A percentile compares a stretch with the other conserved stretches of the same genome.
These are phyloP conservation scores for Andrena hattorfiana DNA, from an alignment of 2,888 invertebrate genomes.

Conservation along the genomic window DNA sequence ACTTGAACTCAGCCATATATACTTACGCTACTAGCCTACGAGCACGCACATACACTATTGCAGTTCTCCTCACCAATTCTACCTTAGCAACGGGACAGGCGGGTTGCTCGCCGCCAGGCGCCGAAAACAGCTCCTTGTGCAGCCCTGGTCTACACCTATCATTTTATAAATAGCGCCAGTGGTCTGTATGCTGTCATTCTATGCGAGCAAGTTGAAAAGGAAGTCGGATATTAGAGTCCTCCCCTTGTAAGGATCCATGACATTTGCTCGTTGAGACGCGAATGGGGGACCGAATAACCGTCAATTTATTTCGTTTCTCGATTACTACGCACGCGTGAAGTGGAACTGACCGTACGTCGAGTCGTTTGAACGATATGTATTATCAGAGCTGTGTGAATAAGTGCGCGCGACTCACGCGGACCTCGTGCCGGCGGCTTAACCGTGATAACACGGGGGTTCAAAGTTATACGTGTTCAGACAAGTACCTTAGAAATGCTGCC, in stretches of 20 bases:
- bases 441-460: slow-evolving; percentile 14
- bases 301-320: not conserved
- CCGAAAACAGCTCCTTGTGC: too few relatives aligned
- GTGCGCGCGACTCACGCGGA: not conserved
- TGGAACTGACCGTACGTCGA: not conserved
- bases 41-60: too few relatives aligned
- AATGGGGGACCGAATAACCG: not conserved
- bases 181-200: too few relatives aligned
- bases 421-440: slow-evolving; percentile 52
- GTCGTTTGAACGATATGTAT: not conserved
- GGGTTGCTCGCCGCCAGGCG: too few relatives aligned
- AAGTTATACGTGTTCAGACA: slow-evolving; percentile 61
- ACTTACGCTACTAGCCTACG: too few relatives aligned
- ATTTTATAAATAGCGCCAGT: too few relatives aligned
- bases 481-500: slow-evolving; percentile 89
- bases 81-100: too few relatives aligned
- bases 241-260: not conserved
- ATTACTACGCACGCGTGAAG: not conserved
- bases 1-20: too few relatives aligned
- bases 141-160: too few relatives aligned
- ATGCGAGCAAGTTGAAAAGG: too few relatives aligned
- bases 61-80: too few relatives aligned
- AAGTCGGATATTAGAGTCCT: too few relatives aligned
- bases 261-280: not conserved
- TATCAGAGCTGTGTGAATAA: not conserved